Percentiles rank a stretch among this genome's conserved stretches.
These are phyloP conservation scores for Salminus brasiliensis DNA, from an alignment of 2,113 vertebrate species.

Conservation along the genomic window DNA sequence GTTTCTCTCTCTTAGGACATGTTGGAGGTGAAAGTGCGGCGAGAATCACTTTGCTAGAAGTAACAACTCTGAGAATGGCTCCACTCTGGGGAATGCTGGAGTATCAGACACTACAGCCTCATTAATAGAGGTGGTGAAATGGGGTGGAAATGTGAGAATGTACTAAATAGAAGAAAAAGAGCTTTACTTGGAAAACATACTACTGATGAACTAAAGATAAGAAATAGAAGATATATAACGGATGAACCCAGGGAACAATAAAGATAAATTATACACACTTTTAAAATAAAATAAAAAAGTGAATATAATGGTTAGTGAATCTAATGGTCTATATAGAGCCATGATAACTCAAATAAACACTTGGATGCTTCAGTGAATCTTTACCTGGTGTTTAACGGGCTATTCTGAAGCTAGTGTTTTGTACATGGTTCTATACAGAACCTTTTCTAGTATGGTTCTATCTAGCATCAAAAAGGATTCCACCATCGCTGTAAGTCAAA, in stretches of 20 bases:
- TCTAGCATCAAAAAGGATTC: too few species aligned
- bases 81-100: not conserved
- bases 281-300: too few species aligned
- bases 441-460: too few species aligned
- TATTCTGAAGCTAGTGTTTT: too few species aligned
- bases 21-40: slow-evolving; percentile 19
- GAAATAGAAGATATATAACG: not conserved
- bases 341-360: too few species aligned
- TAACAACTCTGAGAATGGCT: slow-evolving; percentile 1
- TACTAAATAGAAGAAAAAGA: not conserved
- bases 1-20: not conserved
- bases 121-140: slow-evolving; percentile 5
- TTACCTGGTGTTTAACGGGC: too few species aligned
- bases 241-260: not conserved
- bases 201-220: not conserved
- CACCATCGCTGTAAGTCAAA: too few species aligned
- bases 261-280: too few species aligned
- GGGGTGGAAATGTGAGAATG: not conserved
- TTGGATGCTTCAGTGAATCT: too few species aligned
- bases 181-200: not conserved
- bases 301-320: too few species aligned
- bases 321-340: too few species aligned
- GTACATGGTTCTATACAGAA: too few species aligned
- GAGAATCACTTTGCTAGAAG: slow-evolving; percentile 15
- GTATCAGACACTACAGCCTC: not conserved